Percentiles rank a stretch among this genome's conserved stretches.
These are phyloP conservation scores for Xiphorhynchus elegans DNA, from an alignment of 2,113 vertebrate genomes.

Conservation along the genomic window DNA sequence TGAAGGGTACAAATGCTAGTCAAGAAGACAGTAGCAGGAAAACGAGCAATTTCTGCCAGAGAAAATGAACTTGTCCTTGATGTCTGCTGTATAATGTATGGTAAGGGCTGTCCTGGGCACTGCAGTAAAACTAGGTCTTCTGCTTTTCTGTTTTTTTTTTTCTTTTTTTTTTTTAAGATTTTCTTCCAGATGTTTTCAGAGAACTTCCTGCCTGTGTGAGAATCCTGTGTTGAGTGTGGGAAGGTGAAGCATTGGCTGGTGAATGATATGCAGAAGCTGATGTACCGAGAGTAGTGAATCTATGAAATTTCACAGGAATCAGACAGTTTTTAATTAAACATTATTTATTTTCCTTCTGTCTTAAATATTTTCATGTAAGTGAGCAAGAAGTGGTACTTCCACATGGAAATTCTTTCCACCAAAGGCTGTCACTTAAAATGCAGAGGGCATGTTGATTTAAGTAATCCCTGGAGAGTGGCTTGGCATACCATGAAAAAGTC, in stretches of 20 bases:
- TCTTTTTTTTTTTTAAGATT: not conserved
- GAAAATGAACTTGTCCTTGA: not conserved
- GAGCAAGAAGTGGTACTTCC: not conserved
- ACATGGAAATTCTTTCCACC: not conserved
- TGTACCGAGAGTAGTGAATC: not conserved
- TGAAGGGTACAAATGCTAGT: not conserved
- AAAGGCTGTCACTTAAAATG: not conserved
- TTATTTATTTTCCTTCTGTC: not conserved
- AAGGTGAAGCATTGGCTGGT: not conserved
- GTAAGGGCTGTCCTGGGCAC: not conserved
- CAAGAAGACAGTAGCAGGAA: not conserved
- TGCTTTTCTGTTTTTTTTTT: not conserved
- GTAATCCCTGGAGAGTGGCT: not conserved
- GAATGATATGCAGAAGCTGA: not conserved
- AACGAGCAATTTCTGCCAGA: not conserved
- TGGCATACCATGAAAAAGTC: not conserved
- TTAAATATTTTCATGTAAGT: not conserved
- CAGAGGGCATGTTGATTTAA: not conserved
- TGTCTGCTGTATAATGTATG: not conserved
- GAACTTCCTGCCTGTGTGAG: not conserved
- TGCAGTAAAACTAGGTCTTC: not conserved
- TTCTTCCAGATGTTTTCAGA: not conserved
- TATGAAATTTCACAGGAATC: not conserved
- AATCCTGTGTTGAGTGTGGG: not conserved
- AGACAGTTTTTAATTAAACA: not conserved